Percentiles rank a stretch among this genome's conserved stretches.
These are phyloP conservation scores for Phanerotoma sp. DNA, from an alignment of 2,888 invertebrate genomes.

Conservation along the genomic window DNA sequence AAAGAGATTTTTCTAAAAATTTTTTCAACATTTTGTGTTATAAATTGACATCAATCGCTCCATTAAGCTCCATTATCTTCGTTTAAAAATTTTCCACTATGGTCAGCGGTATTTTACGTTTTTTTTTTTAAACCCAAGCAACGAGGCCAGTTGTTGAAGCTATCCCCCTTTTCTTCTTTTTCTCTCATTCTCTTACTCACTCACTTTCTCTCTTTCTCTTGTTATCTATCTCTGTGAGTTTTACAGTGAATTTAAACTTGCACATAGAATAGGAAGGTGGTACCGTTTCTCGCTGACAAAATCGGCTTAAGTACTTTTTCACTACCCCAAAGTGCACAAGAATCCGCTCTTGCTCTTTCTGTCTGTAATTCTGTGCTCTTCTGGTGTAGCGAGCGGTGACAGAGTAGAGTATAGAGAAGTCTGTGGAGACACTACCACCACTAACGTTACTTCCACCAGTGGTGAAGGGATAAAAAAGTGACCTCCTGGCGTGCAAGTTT, in stretches of 20 bases:
- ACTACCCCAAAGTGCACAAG: constrained; percentile 31
- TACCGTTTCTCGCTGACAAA: constrained; percentile 33
- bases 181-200: too few relatives aligned
- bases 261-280: constrained; percentile 20
- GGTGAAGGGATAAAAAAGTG: not conserved
- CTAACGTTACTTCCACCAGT: too few relatives aligned
- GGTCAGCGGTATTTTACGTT: constrained; percentile 18
- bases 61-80: constrained; percentile 12
- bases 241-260: constrained; percentile 1
- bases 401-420: too few relatives aligned
- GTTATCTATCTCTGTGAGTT: too few relatives aligned
- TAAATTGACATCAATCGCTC: constrained; percentile 10
- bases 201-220: too few relatives aligned
- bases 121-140: not conserved
- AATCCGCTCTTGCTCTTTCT: constrained; percentile 8
- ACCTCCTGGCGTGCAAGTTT: constrained; percentile 19
- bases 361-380: constrained; percentile 1
- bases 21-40: not conserved
- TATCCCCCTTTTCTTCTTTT: too few relatives aligned
- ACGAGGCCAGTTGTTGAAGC: too few relatives aligned
- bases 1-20: not conserved
- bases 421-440: too few relatives aligned
- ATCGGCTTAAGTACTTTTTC: constrained; percentile 49
- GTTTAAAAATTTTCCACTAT: constrained; percentile 19
- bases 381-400: too few relatives aligned